Base-by-base conservation (phyloP, 2,797 vertebrate species). In the Gymnoscopelus braueri region DNA sequence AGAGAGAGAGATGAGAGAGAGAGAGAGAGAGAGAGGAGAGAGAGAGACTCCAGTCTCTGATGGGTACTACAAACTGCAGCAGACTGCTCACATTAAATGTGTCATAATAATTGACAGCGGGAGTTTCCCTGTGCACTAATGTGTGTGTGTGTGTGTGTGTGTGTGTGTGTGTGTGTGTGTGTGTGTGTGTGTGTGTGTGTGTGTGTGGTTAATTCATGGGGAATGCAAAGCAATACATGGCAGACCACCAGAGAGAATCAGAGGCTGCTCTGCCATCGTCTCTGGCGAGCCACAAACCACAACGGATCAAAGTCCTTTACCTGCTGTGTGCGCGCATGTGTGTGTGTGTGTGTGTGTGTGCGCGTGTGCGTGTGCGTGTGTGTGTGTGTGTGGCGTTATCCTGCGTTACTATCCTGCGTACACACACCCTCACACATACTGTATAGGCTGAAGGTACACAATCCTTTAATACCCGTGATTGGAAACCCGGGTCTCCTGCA, bases 91-190 rank as follows among this genome's bases (percentile, higher is more conserved):
- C 74, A 83, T 90, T 81, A 79, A 85, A 84, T 74, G 85, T 80
- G 72, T 66, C 75, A 83, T 84, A 77, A 85, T 84, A 86, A 90
- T 84, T 84, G 67, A 91, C 85, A n/a, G n/a, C n/a, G n/a, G n/a
- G n/a, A n/a, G n/a, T n/a, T n/a, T n/a, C n/a, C n/a, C n/a, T n/a
- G n/a, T 47, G 15, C 26, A 8, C 35, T 32, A 32, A 19, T 61
- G 52, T 35, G 72, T 32, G 60, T 51, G 51, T 39, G 26, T n/a
- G 39, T 13, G 15, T 7, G 9, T 4, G 23, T 51, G 26, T 65
- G 51, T 26, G 35, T 26, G 52, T 65, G 53, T 48, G 12, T 13
- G 19, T 49, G 64, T 26, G 13, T 44, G 49, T 23, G 19, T 62
- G 56, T 23, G 0, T 15, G 48, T 47, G 63, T 53, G 12, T 62